Evolutionary conservation across 2,888 invertebrate species (phyloP), one percentile per base, ranked within the genome.

Genomic region (Synanthedon vespiformis): DNA sequence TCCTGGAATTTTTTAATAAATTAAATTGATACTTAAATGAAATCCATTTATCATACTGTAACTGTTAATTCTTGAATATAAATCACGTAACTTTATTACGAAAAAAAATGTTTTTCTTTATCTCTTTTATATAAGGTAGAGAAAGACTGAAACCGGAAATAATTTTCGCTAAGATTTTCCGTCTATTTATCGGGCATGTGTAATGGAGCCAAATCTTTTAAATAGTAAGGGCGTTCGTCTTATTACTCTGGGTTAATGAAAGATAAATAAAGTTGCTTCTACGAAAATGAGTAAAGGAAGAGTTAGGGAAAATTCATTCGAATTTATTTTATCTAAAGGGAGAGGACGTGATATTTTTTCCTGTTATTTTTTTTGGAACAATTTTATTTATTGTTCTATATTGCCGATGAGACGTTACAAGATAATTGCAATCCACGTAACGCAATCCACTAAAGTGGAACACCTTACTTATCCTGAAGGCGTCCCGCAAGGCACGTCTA

Each of bases 391-490:
- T 44, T 6, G 13, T 14, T 44, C 44, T 44, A 14, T 44, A 44
- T 44, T 8, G 44, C n/a, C 44, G 44, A 14, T 44, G 44, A 62
- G 69, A 68, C 68, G 67, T 72, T 77, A 78, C 10, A 34, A 74
- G 74, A 72, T 77, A 78, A 78, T 77, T 77, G 70, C 75, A 70
- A 74, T 77, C 73, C 73, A 66, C 74, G 65, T 60, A 58, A 67
- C 65, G 72, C 81, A 83, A 80, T 84, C 72, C 70, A 54, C 77
- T 10, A 34, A 34, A 84, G 77, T 83, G 83, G 79, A 74, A 74
- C 75, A 74, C 76, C 77, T 74, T 77, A 77, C 81, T 85, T 76
- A 85, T 84, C 84, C 84, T 72, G 68, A 57, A 63, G 65, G 66
- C 70, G 72, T 69, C 67, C 60, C 67, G 59, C 63, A 60, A 64